Evolutionary conservation across 2,113 vertebrate genomes (phyloP).

Genomic region (Lynx canadensis): DNA sequence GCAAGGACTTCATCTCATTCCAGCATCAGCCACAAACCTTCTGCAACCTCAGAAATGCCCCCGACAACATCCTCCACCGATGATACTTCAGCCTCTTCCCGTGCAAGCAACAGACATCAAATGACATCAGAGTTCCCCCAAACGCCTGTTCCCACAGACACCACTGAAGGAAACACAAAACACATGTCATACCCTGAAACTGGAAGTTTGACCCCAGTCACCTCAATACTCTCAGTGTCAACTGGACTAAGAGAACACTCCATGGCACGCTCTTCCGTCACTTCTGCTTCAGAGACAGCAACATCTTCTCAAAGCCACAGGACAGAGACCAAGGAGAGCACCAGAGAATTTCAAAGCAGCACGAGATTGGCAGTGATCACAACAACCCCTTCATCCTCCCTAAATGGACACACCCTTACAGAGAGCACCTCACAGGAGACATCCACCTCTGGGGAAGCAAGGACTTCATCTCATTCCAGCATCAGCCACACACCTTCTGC

Average conservation of each 20-base stretch:
- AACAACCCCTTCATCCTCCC: accelerated
- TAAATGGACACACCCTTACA: too few species aligned
- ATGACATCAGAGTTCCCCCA: accelerated
- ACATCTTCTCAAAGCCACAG: accelerated
- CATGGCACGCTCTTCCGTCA: neutral
- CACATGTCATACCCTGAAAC: too few species aligned
- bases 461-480: accelerated
- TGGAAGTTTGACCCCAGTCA: accelerated
- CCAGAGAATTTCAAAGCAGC: neutral
- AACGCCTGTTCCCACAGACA: too few species aligned
- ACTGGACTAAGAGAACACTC: accelerated
- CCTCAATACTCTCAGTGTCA: accelerated
- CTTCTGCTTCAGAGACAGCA: neutral
- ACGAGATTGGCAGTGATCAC: too few species aligned
- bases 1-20: too few species aligned
- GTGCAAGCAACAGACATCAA: accelerated
- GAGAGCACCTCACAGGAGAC: too few species aligned
- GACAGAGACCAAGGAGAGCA: neutral
- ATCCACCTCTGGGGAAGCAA: neutral
- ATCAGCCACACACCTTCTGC: too few species aligned
- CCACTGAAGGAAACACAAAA: too few species aligned
- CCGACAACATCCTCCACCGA: accelerated
- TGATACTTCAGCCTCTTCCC: accelerated
- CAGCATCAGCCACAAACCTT: too few species aligned
- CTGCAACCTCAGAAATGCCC: accelerated